Base-by-base conservation (phyloP, 2,888 invertebrate genomes). In the Andrena camellia region DNA sequence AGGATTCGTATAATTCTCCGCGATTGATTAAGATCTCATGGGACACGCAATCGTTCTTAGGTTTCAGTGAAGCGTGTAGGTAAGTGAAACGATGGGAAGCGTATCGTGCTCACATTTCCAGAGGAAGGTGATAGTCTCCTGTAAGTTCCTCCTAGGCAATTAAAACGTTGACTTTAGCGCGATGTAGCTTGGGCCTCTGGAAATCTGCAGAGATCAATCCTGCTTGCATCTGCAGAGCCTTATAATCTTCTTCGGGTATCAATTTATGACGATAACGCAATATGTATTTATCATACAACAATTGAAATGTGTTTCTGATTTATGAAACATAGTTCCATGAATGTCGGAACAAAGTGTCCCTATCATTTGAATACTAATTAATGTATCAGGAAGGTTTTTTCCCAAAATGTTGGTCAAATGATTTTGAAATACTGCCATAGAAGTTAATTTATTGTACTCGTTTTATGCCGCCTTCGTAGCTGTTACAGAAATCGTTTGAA, bases 141-240 rank as follows among this genome's bases (percentile, higher is more conserved):
- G 50, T 33, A 52, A 54, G 52, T 35, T 50, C 54, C 59, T 59
- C 48, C 73, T 64, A 67, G 67, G 62, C 74, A 84, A 84, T 84
- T 84, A 84, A 84, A 85, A 84, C 29, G 52, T 74, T 74, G 66
- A 75, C 68, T 68, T 84, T 75, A 52, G 33, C 59, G 67, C 50
- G 42, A 35, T 50, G 66, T 63, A 70, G 84, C 69, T 83, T 67
- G 77, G 42, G 76, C 52, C 50, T 60, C 33, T 17, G 35, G 35
- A 31, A 63, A 54, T 63, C 72, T 35, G 10, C 5, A n/a, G 17
- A 26, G 26, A 35, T 64, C 20, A 17, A 33, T 57, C 20, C 8
- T 35, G 23, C 17, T 69, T 23, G 33, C 67, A 50, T 6, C 31
- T n/a, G n/a, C n/a, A n/a, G n/a, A 48, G 50, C 17, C 20, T 68